A percentile compares a stretch with the other conserved stretches of the same genome.
phyloP scores from a whole-genome alignment of 1,140 invertebrate species.

The Drosophila kikkawai region DNA sequence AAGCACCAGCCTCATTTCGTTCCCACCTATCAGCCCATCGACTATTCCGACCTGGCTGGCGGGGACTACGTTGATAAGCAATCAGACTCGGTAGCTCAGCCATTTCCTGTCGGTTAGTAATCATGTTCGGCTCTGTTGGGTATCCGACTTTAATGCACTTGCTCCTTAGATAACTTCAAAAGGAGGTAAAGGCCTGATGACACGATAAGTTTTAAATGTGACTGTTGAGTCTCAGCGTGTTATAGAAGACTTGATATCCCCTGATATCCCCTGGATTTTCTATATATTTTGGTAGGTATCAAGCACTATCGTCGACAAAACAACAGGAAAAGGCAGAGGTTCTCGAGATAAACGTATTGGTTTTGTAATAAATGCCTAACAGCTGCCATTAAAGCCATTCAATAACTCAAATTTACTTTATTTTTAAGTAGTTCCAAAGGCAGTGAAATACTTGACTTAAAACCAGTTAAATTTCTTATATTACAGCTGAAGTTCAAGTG shows the following conservation, averaged over 20 bases:
- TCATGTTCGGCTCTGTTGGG: not conserved
- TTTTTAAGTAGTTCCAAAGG: not conserved
- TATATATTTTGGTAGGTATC: not conserved
- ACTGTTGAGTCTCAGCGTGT: conserved; percentile 32
- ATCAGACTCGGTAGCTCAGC: not conserved
- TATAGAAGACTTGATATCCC: not conserved
- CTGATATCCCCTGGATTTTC: conserved; percentile 32
- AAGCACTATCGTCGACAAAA: not conserved
- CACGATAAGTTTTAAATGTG: not conserved
- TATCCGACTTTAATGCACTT: not conserved
- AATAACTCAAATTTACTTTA: not conserved
- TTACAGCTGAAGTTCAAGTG: too few species aligned
- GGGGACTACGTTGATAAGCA: not conserved
- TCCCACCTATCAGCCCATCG: conserved; percentile 1
- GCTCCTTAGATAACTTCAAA: not conserved
- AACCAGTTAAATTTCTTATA: too few species aligned
- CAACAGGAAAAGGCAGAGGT: not conserved
- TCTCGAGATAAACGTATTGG: not conserved
- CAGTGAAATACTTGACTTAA: not conserved
- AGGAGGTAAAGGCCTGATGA: not conserved
- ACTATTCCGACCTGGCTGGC: not conserved
- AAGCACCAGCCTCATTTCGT: not conserved
- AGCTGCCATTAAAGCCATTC: not conserved
- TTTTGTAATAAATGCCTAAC: not conserved
- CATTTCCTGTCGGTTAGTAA: not conserved